A percentile compares a stretch with the other conserved stretches of the same genome.
phyloP scores from a whole-genome alignment of 2,888 invertebrate genomes.

The Rhopalosiphum nymphaeae region DNA sequence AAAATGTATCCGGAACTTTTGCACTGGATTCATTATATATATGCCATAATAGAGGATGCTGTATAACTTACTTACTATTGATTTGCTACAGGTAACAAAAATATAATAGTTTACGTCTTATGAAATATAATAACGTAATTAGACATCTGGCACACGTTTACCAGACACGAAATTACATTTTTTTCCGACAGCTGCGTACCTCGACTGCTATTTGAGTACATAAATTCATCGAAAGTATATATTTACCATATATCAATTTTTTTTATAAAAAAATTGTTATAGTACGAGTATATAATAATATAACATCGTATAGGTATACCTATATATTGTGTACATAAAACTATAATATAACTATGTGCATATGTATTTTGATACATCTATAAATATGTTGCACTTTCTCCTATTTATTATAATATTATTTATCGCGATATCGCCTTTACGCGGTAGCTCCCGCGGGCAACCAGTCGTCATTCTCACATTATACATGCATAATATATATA shows the following conservation, averaged over 20 bases:
- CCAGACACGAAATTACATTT: not conserved
- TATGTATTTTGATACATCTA: not conserved
- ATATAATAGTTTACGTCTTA: not conserved
- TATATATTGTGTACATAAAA: not conserved
- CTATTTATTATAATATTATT: not conserved
- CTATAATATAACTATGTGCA: not conserved
- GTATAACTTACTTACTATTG: not conserved
- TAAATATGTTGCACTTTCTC: not conserved
- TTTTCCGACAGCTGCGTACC: conserved; percentile 7
- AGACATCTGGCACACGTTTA: conserved; percentile 22
- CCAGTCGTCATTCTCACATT: not conserved
- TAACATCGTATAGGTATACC: not conserved
- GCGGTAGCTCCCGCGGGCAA: not conserved
- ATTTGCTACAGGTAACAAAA: not conserved
- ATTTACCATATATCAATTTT: not conserved
- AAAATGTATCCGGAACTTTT: not conserved
- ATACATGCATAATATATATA: not conserved
- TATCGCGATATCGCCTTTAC: not conserved
- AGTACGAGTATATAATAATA: not conserved
- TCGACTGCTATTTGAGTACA: not conserved
- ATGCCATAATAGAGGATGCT: not conserved
- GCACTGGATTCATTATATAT: not conserved
- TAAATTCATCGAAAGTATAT: not conserved
- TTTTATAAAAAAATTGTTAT: not conserved
- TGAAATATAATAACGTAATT: not conserved